Conservation (phyloP, 2,888 invertebrate genomes). For the Polylopha cassiicola region DNA sequence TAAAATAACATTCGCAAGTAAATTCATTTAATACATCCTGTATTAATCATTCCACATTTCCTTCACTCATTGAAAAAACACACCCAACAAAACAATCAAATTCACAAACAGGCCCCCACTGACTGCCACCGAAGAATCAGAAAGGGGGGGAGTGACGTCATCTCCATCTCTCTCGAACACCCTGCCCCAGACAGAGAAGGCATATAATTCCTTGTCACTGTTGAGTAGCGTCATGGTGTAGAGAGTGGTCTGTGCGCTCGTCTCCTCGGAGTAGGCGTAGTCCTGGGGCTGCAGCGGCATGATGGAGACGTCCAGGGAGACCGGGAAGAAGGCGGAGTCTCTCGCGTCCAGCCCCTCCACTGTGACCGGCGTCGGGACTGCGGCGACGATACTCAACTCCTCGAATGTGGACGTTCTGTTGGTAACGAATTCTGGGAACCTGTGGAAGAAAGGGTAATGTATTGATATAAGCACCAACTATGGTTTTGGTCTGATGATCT, state of each 20-base stretch:
- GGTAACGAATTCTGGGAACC: conserved; percentile 57
- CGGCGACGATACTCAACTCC: conserved; percentile 59
- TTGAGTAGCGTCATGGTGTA: conserved; percentile 40
- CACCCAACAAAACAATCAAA: too few relatives aligned
- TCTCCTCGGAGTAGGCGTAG: conserved; percentile 38
- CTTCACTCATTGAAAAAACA: too few relatives aligned
- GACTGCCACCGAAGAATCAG: too few relatives aligned
- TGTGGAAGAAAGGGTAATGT: too few relatives aligned
- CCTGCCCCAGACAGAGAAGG: conserved; percentile 74
- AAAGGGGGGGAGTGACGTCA: too few relatives aligned
- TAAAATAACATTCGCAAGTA: too few relatives aligned
- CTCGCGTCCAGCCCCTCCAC: conserved; percentile 38
- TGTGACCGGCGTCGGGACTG: conserved; percentile 49
- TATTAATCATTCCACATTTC: too few relatives aligned
- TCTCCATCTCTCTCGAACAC: too few relatives aligned
- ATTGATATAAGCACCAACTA: not conserved
- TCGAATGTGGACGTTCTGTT: conserved; percentile 63
- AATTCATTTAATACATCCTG: too few relatives aligned
- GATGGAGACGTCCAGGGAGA: conserved; percentile 65
- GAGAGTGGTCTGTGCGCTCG: conserved; percentile 28
- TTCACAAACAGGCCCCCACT: too few relatives aligned
- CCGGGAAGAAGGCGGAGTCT: conserved; percentile 63
- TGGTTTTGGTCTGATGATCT: too few relatives aligned
- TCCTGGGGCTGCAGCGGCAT: conserved; percentile 62
- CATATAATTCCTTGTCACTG: conserved; percentile 50